Percentiles rank a stretch among this genome's conserved stretches.
Conservation (phyloP, 2,113 vertebrate genomes). For the Opisthocomus hoazin region DNA sequence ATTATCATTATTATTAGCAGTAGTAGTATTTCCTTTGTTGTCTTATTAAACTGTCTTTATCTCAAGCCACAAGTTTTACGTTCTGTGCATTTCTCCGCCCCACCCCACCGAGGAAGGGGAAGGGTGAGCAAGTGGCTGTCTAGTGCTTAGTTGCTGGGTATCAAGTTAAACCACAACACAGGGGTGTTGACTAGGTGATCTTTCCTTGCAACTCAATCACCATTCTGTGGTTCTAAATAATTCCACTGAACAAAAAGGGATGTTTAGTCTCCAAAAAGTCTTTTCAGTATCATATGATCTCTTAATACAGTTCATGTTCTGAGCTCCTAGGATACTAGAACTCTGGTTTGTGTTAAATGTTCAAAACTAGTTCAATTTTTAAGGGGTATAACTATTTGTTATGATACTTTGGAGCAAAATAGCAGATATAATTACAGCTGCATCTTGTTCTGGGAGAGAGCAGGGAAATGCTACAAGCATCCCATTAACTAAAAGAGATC, state of each 20-base stretch:
- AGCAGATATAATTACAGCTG: background rate
- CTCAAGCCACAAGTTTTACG: too few species aligned
- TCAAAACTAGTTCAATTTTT: background rate
- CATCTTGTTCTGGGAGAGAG: background rate
- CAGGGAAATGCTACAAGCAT: background rate
- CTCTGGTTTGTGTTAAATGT: background rate
- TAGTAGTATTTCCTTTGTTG: too few species aligned
- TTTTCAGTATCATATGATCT: background rate
- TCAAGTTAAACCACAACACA: too few species aligned
- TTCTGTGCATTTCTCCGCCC: too few species aligned
- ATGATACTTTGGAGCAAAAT: background rate
- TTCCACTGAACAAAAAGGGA: background rate
- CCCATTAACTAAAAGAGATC: background rate
- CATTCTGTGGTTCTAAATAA: background rate
- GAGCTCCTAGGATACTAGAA: background rate
- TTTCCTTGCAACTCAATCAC: background rate
- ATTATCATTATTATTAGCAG: too few species aligned
- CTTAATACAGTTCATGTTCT: background rate
- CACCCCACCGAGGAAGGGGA: too few species aligned
- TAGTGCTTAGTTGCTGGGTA: too few species aligned
- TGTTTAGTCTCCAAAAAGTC: background rate
- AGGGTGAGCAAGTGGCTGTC: too few species aligned
- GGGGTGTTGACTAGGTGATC: background rate
- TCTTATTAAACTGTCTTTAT: too few species aligned
- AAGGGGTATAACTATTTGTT: background rate